phyloP scores from a whole-genome alignment of 1,140 invertebrate species.

The Hyposmocoma kahamanoa region DNA sequence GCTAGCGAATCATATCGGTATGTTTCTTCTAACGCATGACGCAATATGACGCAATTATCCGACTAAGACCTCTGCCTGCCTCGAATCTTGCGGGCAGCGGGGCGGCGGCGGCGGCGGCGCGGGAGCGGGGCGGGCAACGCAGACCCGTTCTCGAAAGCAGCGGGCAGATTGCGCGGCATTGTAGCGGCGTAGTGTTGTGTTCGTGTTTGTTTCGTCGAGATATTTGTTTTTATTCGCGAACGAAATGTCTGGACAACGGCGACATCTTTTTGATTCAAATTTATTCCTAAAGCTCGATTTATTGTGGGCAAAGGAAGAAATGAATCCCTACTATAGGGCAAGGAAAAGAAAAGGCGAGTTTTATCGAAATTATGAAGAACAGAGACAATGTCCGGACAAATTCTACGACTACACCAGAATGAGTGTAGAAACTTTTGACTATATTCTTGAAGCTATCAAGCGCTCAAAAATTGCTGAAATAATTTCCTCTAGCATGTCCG shows the following conservation, averaged over 20 bases:
- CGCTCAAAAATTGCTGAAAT: neutral
- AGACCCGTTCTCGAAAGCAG: conserved; percentile 14
- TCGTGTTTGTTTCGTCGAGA: conserved; percentile 16
- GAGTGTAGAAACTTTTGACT: neutral
- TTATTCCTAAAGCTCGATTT: conserved; percentile 16
- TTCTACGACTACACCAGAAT: neutral
- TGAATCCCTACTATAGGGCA: neutral
- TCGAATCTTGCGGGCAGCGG: too few species aligned
- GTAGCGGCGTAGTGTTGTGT: conserved; percentile 24
- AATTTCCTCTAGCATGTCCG: neutral
- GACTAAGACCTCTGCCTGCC: too few species aligned
- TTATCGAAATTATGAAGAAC: neutral
- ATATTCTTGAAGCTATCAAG: neutral
- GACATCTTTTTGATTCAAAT: conserved; percentile 22
- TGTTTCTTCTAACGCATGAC: too few species aligned
- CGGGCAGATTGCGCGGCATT: conserved; percentile 19
- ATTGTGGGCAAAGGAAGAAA: conserved; percentile 18
- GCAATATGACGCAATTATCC: too few species aligned
- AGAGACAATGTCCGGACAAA: conserved; percentile 13
- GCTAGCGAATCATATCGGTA: too few species aligned
- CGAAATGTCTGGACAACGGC: conserved; percentile 19
- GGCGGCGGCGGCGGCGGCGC: too few species aligned
- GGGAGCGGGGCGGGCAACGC: neutral
- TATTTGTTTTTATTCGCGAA: conserved; percentile 9
- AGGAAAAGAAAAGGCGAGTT: neutral